A percentile compares a stretch with the other conserved stretches of the same genome.
Conservation (phyloP, 1,140 invertebrate genomes). For the Laodelphax striatellus region DNA sequence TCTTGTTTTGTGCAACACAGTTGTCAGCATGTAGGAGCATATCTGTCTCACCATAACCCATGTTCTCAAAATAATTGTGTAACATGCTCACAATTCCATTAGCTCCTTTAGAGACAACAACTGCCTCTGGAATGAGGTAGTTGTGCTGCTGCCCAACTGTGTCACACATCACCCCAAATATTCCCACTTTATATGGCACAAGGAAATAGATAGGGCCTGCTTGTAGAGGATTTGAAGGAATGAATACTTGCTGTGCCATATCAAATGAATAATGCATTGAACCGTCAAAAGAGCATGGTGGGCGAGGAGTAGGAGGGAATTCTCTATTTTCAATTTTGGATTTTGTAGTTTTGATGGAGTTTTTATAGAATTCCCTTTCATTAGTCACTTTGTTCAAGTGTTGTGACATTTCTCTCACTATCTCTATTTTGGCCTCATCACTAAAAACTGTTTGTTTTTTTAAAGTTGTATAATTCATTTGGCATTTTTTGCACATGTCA, state of each 20-base stretch:
- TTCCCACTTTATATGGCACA: constrained; percentile 10
- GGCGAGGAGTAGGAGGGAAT: background rate
- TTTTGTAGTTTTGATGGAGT: background rate
- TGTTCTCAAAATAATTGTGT: constrained; percentile 15
- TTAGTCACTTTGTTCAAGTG: constrained; percentile 1
- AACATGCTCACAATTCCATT: constrained; percentile 14
- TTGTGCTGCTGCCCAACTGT: constrained; percentile 13
- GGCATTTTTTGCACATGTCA: constrained; percentile 3
- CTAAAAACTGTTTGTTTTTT: background rate
- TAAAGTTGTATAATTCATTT: background rate
- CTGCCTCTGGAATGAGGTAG: constrained; percentile 14
- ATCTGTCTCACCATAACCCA: constrained; percentile 5
- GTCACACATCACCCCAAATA: constrained; percentile 17
- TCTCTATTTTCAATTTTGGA: background rate
- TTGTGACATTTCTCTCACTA: background rate
- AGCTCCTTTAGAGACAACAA: constrained; percentile 8
- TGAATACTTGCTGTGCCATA: constrained; percentile 9
- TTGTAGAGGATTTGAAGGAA: constrained; percentile 12
- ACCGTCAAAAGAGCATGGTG: constrained; percentile 1
- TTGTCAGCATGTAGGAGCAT: constrained; percentile 17
- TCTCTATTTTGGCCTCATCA: background rate
- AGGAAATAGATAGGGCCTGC: constrained; percentile 17
- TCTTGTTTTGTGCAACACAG: too few relatives aligned
- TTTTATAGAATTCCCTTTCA: background rate
- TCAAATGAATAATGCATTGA: constrained; percentile 14